These are phyloP conservation scores for Sinonovacula constricta DNA, from an alignment of 1,140 invertebrate genomes.

Conservation along the genomic window DNA sequence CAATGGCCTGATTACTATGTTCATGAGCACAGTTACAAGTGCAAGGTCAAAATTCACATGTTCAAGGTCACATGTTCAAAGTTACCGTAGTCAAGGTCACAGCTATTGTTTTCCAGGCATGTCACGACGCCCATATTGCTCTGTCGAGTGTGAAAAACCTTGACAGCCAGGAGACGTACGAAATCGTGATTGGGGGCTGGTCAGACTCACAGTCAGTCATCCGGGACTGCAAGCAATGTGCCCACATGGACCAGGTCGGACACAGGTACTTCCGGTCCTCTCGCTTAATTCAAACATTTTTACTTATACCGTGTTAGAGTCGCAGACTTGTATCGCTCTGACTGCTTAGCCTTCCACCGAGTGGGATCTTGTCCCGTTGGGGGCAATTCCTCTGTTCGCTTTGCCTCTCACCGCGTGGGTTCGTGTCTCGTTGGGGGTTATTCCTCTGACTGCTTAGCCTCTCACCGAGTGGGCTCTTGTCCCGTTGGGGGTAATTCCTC, in stretches of 20 bases:
- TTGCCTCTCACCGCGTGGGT: too few species aligned
- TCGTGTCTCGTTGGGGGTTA: too few species aligned
- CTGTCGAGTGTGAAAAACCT: conserved; percentile 31
- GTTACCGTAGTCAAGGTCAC: not conserved
- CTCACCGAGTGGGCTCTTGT: too few species aligned
- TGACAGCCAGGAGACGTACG: conserved; percentile 51
- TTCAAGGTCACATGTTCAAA: not conserved
- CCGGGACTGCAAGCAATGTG: conserved; percentile 50
- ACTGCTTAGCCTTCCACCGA: too few species aligned
- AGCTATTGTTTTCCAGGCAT: conserved; percentile 30
- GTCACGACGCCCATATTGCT: conserved; percentile 59
- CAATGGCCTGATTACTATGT: not conserved
- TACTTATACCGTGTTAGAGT: too few species aligned
- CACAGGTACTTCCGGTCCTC: too few species aligned
- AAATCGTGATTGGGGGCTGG: conserved; percentile 63
- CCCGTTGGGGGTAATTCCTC: too few species aligned
- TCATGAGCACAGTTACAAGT: not conserved
- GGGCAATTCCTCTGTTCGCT: too few species aligned
- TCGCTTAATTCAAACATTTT: too few species aligned
- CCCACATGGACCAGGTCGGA: conserved; percentile 3
- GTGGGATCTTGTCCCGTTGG: too few species aligned
- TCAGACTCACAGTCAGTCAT: conserved; percentile 50
- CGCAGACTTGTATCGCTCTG: too few species aligned
- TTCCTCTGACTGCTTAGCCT: too few species aligned
- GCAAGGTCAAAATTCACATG: not conserved